Base-by-base conservation (phyloP, 2,888 invertebrate genomes). In the Acanthosepion esculentum region DNA sequence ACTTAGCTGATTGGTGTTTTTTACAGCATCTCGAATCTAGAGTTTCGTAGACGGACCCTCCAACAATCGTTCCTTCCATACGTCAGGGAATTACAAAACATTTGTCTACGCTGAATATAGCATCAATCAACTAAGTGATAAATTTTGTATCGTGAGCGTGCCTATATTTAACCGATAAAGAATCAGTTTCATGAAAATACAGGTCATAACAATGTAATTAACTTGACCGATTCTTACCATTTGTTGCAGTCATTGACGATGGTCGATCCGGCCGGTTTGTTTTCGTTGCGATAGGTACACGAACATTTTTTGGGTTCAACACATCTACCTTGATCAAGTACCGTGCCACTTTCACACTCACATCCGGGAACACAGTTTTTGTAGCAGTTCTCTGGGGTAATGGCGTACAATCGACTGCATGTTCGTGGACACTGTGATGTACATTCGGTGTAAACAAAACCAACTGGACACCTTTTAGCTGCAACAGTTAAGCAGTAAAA, bases 351-450 rank as follows among this genome's bases (percentile, higher is more conserved):
- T 0, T 99, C 98, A 97, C 99, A 99, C 97, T 98, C 98, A 97
- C 99, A 99, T 0, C 99, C 99, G 97, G 99, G 99, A 94, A 98
- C 98, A 96, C 99, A 99, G 8, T 98, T 97, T 93, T 93, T 55
- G 5, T 59, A 50, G 91, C 95, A 95, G n/a, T 94, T 55, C n/a
- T 55, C 78, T 6, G 94, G 94, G 53, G 91, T 91, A 20, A 94
- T 91, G 23, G 55, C 55, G 48, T 94, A 92, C 20, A 95, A 55
- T 6, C 93, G 48, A 33, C 53, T 92, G 93, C 95, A 95, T 8
- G 95, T 95, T n/a, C 64, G 55, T 23, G 95, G 94, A 55, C 95
- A 95, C n/a, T 93, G 53, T 0, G 95, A 94, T 6, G 94, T 91
- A 41, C 94, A 95, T 12, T 95, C 95, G 55, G 94, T 94, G 59